A percentile compares a stretch with the other conserved stretches of the same genome.
Conservation (phyloP, 2,888 invertebrate genomes). For the Thysanoteuthis rhombus region DNA sequence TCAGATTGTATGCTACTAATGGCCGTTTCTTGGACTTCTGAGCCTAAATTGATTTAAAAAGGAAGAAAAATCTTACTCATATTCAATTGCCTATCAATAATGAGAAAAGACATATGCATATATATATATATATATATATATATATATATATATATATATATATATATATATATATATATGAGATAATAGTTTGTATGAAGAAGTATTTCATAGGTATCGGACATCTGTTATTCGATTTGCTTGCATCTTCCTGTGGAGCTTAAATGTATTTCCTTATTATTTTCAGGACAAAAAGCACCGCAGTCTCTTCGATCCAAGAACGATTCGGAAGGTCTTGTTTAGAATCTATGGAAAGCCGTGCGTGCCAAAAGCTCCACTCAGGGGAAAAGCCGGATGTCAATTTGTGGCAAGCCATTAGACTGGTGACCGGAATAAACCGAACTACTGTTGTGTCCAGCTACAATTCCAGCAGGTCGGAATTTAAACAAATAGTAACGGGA, state of each 20-base stretch:
- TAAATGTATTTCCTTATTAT: background rate
- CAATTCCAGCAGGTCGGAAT: background rate
- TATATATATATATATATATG: background rate
- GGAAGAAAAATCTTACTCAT: too few relatives aligned
- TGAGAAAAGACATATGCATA: too few relatives aligned
- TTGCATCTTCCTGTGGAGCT: too few relatives aligned
- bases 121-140: background rate
- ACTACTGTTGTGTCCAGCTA: background rate
- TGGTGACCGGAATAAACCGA: background rate
- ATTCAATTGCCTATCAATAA: too few relatives aligned
- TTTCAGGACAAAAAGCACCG: background rate
- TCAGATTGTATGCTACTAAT: too few relatives aligned
- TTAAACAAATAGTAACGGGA: background rate
- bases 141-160: constrained; percentile 1
- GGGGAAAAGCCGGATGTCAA: background rate
- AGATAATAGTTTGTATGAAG: background rate
- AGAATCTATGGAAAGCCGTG: background rate
- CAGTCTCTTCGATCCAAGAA: too few relatives aligned
- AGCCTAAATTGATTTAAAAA: too few relatives aligned
- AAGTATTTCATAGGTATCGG: background rate
- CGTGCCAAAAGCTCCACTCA: background rate
- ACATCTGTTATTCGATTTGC: background rate
- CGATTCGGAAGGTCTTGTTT: background rate
- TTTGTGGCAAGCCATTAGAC: background rate
- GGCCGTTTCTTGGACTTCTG: too few relatives aligned